Evolutionary conservation across 2,888 invertebrate species (phyloP), one percentile per base, ranked within the genome.

Genomic region (Chesias legatella): DNA sequence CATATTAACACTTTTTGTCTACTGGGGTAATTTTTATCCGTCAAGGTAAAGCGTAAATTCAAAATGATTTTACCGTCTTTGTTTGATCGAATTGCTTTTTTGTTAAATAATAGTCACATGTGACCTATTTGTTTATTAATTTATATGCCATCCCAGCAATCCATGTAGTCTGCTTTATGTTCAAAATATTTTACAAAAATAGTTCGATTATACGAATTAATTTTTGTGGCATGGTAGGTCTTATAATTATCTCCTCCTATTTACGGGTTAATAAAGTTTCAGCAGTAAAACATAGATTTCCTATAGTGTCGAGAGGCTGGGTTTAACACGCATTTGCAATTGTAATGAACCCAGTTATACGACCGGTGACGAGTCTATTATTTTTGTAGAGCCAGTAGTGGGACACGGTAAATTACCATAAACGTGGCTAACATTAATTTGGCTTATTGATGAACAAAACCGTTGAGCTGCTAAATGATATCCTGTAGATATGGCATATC

Each of bases 381-480:
- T 70, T 73, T 69, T 67, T 66, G 60, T 69, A 52, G 35, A 61
- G 58, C 56, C 56, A 61, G 58, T 54, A 61, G 64, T 64, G 55
- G 64, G 62, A 65, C 56, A 56, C 48, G 53, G 30, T 27, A 45
- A 51, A 76, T 76, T 73, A 72, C 53, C 71, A 72, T 74, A 67
- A 72, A 67, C 69, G 67, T 71, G 72, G 63, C 62, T 61, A 51
- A 63, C 72, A 73, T 73, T 73, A 63, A 73, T 73, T 73, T 63
- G 60, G 58, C 62, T 69, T 63, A 71, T 72, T 74, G 70, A 71
- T 68, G 58, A 49, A 55, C 59, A 46, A 48, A 47, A 58, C 41
- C 17, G 34, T 32, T 39, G 33, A 55, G 9, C 10, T 8, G 30
- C 13, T 17, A 6, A 23, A 9, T 5, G 6, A 25, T 23, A 6